Conservation (phyloP, 2,797 vertebrate genomes). For the Phaenicophaeus curvirostris region DNA sequence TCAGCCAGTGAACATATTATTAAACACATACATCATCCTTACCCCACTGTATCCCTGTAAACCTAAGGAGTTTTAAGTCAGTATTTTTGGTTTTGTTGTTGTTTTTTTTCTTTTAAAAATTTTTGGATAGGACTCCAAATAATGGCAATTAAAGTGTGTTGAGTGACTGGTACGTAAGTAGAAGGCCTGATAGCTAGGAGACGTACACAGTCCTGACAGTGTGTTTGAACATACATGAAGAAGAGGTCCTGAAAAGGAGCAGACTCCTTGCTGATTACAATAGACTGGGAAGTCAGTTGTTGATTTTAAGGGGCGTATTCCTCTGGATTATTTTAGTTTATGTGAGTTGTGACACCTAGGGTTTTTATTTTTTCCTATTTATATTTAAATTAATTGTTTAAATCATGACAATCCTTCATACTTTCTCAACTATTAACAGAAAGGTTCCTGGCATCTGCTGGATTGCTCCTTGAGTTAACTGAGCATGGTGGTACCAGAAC, state of each 20-base stretch:
- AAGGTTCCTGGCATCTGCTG: not conserved
- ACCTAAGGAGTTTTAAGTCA: slow-evolving; percentile 13
- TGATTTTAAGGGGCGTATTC: slow-evolving; percentile 23
- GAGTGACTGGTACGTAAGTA: not conserved
- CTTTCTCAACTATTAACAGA: not conserved
- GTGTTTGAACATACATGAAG: slow-evolving; percentile 18
- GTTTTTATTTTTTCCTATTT: not conserved
- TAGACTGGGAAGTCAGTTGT: slow-evolving; percentile 13
- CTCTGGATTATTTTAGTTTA: slow-evolving; percentile 25
- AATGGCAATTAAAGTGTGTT: slow-evolving; percentile 14
- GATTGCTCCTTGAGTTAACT: not conserved
- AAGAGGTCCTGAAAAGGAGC: slow-evolving; percentile 13
- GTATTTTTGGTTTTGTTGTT: not conserved
- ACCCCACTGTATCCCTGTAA: slow-evolving; percentile 39
- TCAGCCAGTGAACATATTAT: slow-evolving; percentile 66
- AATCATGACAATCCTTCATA: not conserved
- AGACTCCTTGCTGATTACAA: slow-evolving; percentile 21
- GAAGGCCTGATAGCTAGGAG: slow-evolving; percentile 5
- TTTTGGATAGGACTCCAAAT: not conserved
- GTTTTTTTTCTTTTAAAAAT: not conserved
- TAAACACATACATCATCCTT: slow-evolving; percentile 68
- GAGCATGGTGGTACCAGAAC: not conserved
- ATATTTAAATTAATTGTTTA: not conserved
- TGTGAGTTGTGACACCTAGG: not conserved
- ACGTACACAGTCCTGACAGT: not conserved